A percentile compares a stretch with the other conserved stretches of the same genome.
Conservation (phyloP, 2,888 invertebrate genomes). For the Drosophila trichaetosa region DNA sequence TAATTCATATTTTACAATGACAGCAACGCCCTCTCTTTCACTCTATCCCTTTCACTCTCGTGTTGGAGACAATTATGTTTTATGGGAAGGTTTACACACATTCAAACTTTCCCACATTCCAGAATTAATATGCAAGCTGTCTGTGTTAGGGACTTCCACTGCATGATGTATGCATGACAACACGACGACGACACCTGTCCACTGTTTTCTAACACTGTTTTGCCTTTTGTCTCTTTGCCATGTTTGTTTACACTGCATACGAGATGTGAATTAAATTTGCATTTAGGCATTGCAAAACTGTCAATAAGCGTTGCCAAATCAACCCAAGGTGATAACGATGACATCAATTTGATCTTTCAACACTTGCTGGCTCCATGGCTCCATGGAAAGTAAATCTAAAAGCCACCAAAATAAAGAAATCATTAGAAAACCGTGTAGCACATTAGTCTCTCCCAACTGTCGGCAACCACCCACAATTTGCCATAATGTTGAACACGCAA, state of each 20-base stretch:
- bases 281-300: neutral
- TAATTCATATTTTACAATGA: slow-evolving; percentile 64
- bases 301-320: no score
- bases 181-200: slow-evolving; percentile 6
- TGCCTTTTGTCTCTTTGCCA: neutral
- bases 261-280: neutral
- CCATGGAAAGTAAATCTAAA: slow-evolving; percentile 24
- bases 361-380: slow-evolving; percentile 26
- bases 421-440: slow-evolving; percentile 76
- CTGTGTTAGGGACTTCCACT: slow-evolving; percentile 22
- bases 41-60: slow-evolving; percentile 5
- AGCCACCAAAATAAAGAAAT: slow-evolving; percentile 62
- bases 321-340: neutral
- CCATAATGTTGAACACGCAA: slow-evolving; percentile 81
- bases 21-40: slow-evolving; percentile 55
- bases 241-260: slow-evolving; percentile 14
- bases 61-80: slow-evolving; percentile 39
- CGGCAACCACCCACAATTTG: slow-evolving; percentile 65
- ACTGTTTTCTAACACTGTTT: neutral
- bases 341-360: slow-evolving; percentile 3
- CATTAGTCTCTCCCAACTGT: slow-evolving; percentile 65
- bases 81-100: slow-evolving; percentile 16
- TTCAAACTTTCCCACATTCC: slow-evolving; percentile 17
- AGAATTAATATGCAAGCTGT: slow-evolving; percentile 5
- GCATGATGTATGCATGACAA: slow-evolving; percentile 2